phyloP scores from a whole-genome alignment of 2,113 vertebrate species.

The Empidonax alnorum region DNA sequence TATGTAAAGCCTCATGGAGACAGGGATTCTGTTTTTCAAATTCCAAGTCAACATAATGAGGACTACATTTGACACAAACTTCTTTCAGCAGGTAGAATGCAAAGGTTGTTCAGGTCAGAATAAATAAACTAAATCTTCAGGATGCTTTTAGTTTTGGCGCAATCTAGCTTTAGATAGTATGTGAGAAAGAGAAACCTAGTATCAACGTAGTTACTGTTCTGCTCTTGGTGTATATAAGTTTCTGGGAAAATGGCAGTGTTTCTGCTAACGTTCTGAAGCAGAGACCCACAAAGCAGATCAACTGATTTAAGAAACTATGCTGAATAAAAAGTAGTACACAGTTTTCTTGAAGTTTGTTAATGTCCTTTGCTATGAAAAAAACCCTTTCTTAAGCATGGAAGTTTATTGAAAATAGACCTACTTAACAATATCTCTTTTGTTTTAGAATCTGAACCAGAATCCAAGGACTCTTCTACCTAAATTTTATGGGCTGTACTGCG shows the following conservation, averaged over 20 bases:
- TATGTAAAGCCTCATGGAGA: not conserved
- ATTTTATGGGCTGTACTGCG: constrained; percentile 95
- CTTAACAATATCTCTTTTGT: constrained; percentile 1
- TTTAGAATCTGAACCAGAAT: constrained; percentile 96
- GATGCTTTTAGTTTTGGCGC: not conserved
- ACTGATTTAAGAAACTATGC: not conserved
- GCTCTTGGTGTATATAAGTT: not conserved
- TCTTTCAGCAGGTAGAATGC: not conserved
- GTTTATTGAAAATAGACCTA: not conserved
- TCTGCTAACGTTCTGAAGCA: not conserved
- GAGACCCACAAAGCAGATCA: not conserved
- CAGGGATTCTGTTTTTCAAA: not conserved
- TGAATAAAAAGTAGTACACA: not conserved
- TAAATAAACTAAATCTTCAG: not conserved
- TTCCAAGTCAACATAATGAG: not conserved
- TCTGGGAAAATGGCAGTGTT: not conserved
- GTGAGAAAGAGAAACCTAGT: not conserved
- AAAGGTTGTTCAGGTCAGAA: not conserved
- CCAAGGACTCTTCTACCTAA: constrained; percentile 93
- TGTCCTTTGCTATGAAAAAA: not conserved
- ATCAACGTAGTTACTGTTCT: not conserved
- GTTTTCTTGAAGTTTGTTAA: not conserved
- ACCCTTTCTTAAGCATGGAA: not conserved
- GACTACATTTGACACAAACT: not conserved
- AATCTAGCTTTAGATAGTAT: not conserved